phyloP scores from a whole-genome alignment of 1,140 invertebrate genomes.

The Meloidogyne hapla region DNA sequence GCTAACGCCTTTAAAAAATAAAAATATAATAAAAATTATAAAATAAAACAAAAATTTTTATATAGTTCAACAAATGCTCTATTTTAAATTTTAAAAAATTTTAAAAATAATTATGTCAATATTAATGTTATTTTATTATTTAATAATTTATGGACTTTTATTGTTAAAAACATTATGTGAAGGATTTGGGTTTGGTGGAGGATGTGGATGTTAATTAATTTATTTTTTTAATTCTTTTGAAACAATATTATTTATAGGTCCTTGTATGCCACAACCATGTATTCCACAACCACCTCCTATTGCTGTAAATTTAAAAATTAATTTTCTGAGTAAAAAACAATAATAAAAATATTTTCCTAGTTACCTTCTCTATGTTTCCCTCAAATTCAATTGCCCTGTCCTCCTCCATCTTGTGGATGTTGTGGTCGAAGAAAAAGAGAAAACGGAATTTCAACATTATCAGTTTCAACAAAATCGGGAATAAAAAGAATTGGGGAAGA shows the following conservation, averaged over 20 bases:
- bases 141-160: not conserved
- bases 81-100: too few relatives aligned
- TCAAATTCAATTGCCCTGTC: slow-evolving; percentile 36
- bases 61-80: too few relatives aligned
- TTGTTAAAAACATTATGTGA: not conserved
- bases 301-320: slow-evolving; percentile 18
- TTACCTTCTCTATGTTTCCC: slow-evolving; percentile 32
- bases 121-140: not conserved
- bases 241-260: not conserved
- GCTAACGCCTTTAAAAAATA: not conserved
- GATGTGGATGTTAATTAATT: slow-evolving; percentile 19
- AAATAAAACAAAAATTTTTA: not conserved
- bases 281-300: slow-evolving; percentile 39
- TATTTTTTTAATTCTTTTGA: not conserved
- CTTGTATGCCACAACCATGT: slow-evolving; percentile 37
- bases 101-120: not conserved
- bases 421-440: slow-evolving; percentile 55
- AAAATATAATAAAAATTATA: not conserved
- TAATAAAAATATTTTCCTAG: too few relatives aligned
- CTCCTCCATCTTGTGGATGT: slow-evolving; percentile 44
- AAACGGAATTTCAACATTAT: not conserved
- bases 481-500: slow-evolving; percentile 26
- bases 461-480: slow-evolving; percentile 38
- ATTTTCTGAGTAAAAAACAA: too few relatives aligned
- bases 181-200: slow-evolving; percentile 21